Evolutionary conservation across 2,888 invertebrate genomes (phyloP), one percentile per base, ranked within the genome.

Genomic region (Seira ritae): DNA sequence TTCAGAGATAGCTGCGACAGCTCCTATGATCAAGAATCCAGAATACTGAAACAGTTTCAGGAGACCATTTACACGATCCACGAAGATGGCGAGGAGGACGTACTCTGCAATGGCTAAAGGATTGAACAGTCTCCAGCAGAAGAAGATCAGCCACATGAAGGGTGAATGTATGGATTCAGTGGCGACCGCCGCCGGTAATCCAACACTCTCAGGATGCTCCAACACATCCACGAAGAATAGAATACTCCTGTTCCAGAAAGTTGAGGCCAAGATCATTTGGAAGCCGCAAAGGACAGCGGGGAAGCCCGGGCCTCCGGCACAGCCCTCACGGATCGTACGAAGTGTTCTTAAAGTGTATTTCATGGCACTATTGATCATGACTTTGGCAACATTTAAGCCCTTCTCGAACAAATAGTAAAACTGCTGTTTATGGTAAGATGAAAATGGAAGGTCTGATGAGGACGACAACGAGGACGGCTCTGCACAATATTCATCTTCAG

Each of bases 191-290:
- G 85, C 1, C 15, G 17, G 72, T 86, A n/a, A 89, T 37, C 55
- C 60, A 1, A 37, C 22, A 65, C 22, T 31, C 20, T 15, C 23
- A 15, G 87, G 0, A 65, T 24, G 4, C 89, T 96, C 96, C 42
- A 96, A 90, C 89, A 96, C 91, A 88, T 95, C 94, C 89, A 96
- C 95, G 90, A 96, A 96, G 3, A 95, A 91, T 69, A 94, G 94
- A 88, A 96, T 95, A 89, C 96, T 96, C 31, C 96, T 93, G 91
- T 96, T 96, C 96, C 96, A 96, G 8, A 94, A 94, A 75, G 94
- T 91, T 0, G 96, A 96, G 79, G 95, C 95, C 0, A 96, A 90
- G 70, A 95, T 90, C 90, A 96, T 92, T 90, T 95, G 96, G 85
- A 87, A 87, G 60, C 89, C 90, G 88, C 87, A 90, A 84, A 87